Evolutionary conservation across 1,140 invertebrate genomes (phyloP).

Genomic region (Psix sp.): DNA sequence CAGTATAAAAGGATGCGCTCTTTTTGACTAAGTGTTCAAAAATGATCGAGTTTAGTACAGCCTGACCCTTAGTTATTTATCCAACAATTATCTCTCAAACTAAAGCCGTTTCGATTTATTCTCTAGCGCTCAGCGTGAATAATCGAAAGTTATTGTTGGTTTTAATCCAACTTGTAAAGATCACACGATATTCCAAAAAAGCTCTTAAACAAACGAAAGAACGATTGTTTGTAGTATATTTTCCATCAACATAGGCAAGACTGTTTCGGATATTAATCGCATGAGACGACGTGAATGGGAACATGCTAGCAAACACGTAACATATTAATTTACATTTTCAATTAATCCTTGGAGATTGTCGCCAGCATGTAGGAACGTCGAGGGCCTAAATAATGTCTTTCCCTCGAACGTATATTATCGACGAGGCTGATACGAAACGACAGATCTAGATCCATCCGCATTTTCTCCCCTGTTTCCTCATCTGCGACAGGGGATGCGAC

Average conservation of each 20-base stretch:
- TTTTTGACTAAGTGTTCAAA: no score
- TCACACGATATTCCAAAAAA: no score
- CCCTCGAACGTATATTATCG: constrained; percentile 51
- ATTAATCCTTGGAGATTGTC: constrained; percentile 47
- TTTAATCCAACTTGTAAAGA: background rate
- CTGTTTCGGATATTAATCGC: constrained; percentile 44
- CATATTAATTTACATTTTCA: constrained; percentile 52
- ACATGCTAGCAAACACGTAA: constrained; percentile 21
- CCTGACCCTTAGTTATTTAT: background rate
- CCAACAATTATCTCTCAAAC: constrained; percentile 8
- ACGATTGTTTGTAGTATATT: constrained; percentile 9
- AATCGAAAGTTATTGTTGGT: no score
- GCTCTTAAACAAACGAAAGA: background rate
- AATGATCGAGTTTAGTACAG: no score
- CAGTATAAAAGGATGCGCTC: constrained; percentile 13
- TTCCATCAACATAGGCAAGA: constrained; percentile 25
- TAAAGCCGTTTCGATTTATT: constrained; percentile 13
- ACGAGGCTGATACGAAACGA: constrained; percentile 54
- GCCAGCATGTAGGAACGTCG: constrained; percentile 35
- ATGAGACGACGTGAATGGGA: constrained; percentile 3
- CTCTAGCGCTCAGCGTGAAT: background rate
- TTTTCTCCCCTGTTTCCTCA: constrained; percentile 50
- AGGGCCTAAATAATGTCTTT: constrained; percentile 49
- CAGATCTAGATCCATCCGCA: constrained; percentile 53
- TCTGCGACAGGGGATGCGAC: constrained; percentile 48